Base-by-base conservation (phyloP, 2,797 vertebrate genomes). In the Pseudomugil gertrudae region DNA sequence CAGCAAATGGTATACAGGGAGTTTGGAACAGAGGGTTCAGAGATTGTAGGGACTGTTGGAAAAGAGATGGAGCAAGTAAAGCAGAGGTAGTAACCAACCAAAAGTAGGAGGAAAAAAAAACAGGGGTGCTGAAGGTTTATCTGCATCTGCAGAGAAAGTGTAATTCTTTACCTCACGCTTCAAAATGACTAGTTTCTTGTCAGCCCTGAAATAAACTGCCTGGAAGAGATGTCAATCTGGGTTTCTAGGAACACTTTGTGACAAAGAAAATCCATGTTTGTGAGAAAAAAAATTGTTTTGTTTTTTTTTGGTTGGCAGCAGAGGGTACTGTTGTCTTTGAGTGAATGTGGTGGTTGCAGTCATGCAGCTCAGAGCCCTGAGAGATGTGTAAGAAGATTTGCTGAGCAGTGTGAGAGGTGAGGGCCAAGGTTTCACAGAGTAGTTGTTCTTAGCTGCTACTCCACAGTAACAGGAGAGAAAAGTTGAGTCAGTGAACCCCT, bases 1-100 rank as follows among this genome's bases (percentile, higher is more conserved):
- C 86, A 84, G 81, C 72, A 79, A 85, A 92, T 84, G 84, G 84
- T 86, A 90, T 81, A 89, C 74, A 76, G 84, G 78, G 81, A 85
- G 63, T 78, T 57, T 51, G 75, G 62, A 75, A 86, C 78, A 71
- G 66, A 77, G 76, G 74, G 57, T 69, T 76, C 63, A 66, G 76
- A 80, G 78, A 84, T 62, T 58, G 63, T 63, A 77, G 74, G 69
- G 57, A 68, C n/a, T 63, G 76, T 57, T 65, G 68, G 59, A 45
- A 83, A 59, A 57, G 19, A 68, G 38, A 61, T 38, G 29, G 43
- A 64, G 66, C 50, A 9, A 33, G 21, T 13, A 45, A 40, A 23
- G 66, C 56, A 50, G 51, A 65, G 63, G 66, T 52, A 40, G 67
- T 43, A 83, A 72, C 45, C 50, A 35, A 47, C 66, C 70, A 59